Evolutionary conservation across 2,888 invertebrate species (phyloP), one percentile per base, ranked within the genome.

Genomic region (Malacosoma neustria): DNA sequence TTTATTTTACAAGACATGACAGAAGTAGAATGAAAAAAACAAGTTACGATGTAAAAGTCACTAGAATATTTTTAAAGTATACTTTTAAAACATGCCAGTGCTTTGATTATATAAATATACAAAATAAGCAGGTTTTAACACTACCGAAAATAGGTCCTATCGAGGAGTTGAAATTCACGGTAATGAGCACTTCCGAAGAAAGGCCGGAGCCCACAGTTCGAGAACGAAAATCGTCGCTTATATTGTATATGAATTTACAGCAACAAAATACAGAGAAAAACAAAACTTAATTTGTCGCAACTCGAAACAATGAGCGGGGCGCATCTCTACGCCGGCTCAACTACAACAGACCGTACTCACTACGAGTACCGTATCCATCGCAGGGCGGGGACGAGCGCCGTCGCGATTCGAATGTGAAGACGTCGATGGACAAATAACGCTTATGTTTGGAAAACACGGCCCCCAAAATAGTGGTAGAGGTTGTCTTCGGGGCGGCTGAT

Each of bases 401-500:
- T 3, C 2, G 6, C 5, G 6, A 22, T 7, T 2, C 22, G 22
- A 4, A 0, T 2, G 22, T 2, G 22, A 2, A 2, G 22, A 5
- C 22, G 22, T 5, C 22, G 22, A 22, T 22, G 22, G 5, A 22
- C 9, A 4, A 4, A 9, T n/a, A n/a, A n/a, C n/a, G n/a, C n/a
- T n/a, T n/a, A n/a, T n/a, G n/a, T n/a, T n/a, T n/a, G n/a, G n/a
- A n/a, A n/a, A n/a, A n/a, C n/a, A n/a, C n/a, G n/a, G n/a, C n/a
- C n/a, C n/a, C n/a, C n/a, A n/a, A n/a, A n/a, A n/a, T n/a, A n/a
- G 22, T 9, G 22, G 22, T 22, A 9, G 6, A 9, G 22, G 22
- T 5, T 9, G 22, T 22, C 22, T 5, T 36, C 36, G 34, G 31
- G 31, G n/a, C 13, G 32, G 35, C 15, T 41, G 44, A 41, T 39